Evolutionary conservation across 1,140 invertebrate species (phyloP).

Genomic region (Orchesella cincta): DNA sequence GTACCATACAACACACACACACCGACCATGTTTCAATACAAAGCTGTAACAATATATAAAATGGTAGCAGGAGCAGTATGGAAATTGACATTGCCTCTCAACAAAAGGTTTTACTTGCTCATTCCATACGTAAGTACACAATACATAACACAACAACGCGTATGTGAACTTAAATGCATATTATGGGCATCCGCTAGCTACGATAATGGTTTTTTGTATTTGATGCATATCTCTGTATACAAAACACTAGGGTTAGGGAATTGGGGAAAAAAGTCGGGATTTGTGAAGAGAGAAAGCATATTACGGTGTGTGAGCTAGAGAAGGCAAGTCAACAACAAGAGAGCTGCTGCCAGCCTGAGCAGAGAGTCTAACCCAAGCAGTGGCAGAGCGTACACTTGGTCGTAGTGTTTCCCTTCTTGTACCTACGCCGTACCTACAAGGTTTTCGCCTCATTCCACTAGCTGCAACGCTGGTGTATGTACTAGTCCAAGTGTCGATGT

Average conservation of each 20-base stretch:
- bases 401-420: too few species aligned
- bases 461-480: constrained; percentile 22
- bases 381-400: too few species aligned
- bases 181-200: background rate
- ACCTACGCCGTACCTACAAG: constrained; percentile 9
- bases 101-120: background rate
- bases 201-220: background rate
- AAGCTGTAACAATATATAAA: too few species aligned
- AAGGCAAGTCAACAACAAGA: background rate
- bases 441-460: constrained; percentile 24
- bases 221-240: background rate
- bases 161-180: background rate
- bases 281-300: constrained; percentile 24
- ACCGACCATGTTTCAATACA: too few species aligned
- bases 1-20: too few species aligned
- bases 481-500: background rate
- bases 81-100: too few species aligned
- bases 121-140: background rate
- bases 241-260: constrained; percentile 8
- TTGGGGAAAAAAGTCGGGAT: constrained; percentile 23
- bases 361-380: background rate
- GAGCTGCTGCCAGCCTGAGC: background rate
- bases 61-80: too few species aligned
- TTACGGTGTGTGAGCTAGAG: background rate
- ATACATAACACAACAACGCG: background rate